phyloP scores from a whole-genome alignment of 2,113 vertebrate genomes.

The Gadus chalcogrammus region DNA sequence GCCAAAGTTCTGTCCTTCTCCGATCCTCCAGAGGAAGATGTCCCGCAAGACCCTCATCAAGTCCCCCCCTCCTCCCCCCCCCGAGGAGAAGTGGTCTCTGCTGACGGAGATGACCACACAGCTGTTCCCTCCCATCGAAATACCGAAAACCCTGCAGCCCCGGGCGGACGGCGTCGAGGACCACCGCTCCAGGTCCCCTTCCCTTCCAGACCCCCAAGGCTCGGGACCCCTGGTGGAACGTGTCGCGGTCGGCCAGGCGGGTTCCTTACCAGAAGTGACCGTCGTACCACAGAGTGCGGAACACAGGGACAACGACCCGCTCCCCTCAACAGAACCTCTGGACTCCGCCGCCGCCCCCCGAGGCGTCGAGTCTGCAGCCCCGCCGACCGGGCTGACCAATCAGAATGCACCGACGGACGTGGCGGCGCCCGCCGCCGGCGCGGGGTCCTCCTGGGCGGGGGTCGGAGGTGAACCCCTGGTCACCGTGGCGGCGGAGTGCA shows the following conservation, averaged over 20 bases:
- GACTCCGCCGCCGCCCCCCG: conserved; percentile 31
- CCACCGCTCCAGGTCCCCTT: conserved; percentile 14
- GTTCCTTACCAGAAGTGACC: conserved; percentile 5
- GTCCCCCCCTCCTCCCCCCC: conserved; percentile 18
- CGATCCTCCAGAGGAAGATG: conserved; percentile 76
- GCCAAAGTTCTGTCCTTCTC: conserved; percentile 68
- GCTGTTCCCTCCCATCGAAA: conserved; percentile 58
- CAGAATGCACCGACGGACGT: background rate
- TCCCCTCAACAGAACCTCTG: conserved; percentile 53
- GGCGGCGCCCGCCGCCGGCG: background rate
- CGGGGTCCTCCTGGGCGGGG: conserved; percentile 23
- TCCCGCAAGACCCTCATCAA: conserved; percentile 66
- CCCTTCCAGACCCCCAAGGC: conserved; percentile 17
- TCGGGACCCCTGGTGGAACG: conserved; percentile 7
- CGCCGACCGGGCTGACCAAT: too few relatives aligned
- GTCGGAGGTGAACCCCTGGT: conserved; percentile 48
- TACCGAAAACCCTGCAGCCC: conserved; percentile 48
- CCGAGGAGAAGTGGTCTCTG: conserved; percentile 61
- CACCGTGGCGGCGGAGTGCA: conserved; percentile 85
- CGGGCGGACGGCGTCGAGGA: conserved; percentile 27
- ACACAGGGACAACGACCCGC: conserved; percentile 40
- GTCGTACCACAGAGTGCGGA: conserved; percentile 21
- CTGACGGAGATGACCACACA: conserved; percentile 60
- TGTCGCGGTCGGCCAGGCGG: background rate
- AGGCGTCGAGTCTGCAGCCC: background rate